Base-by-base conservation (phyloP, 2,113 vertebrate genomes). In the Triplophysa rosa region DNA sequence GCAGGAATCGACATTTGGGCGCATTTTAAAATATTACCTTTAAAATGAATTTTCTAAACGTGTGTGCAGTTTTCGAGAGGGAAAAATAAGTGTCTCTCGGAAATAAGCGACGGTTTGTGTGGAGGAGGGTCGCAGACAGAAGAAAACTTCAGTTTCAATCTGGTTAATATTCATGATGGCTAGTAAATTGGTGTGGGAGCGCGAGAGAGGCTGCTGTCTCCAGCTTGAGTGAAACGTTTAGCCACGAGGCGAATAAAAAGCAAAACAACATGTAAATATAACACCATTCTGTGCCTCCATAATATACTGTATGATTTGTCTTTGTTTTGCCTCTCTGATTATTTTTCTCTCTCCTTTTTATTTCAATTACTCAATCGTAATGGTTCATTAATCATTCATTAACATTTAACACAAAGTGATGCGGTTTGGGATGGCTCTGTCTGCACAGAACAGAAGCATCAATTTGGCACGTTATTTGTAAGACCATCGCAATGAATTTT, bases 101-200 rank as follows among this genome's bases (percentile, higher is more conserved):
- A 82, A 58, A 72, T 78, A 54, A 84, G 24, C 45, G 77, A 78
- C 45, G 23, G 80, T 70, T 42, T 21, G 78, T 85, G 73, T 81
- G 47, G 71, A 77, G 66, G 76, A 67, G 78, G 67, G 75, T 76
- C 83, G 77, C 85, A 85, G 84, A 86, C 84, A 81, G 78, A 78
- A 81, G 74, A 84, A 80, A 77, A 66, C 68, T 85, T 87, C 84
- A 87, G 88, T 88, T 87, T 84, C 82, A 80, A 70, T 56, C 87
- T 92, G 82, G 90, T 92, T 88, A 90, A 93, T 91, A 92, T 91
- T 88, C 87, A 91, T 90, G 86, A 61, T 40, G 87, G 87, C 89
- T 91, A 78, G 84, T 90, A 86, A 87, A 90, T 84, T 90, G 87
- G 86, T 90, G 80, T 80, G 88, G 87, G 83, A 87, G 88, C 88